Evolutionary conservation across 2,888 invertebrate genomes (phyloP).

Genomic region (Hydrotaea diabolus): DNA sequence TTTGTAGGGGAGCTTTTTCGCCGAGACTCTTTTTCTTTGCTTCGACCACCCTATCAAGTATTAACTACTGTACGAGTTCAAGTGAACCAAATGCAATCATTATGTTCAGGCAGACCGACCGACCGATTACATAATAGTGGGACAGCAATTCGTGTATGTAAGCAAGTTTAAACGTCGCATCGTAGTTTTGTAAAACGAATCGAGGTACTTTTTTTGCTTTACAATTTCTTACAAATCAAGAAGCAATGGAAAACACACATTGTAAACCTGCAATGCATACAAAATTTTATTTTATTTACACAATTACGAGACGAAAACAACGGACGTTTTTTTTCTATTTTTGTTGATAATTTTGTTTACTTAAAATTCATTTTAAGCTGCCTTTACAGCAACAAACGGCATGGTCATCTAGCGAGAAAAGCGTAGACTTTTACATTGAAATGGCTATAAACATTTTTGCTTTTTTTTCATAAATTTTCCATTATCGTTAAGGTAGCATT

Average conservation of each 20-base stretch:
- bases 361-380: conserved; percentile 18
- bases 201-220: conserved; percentile 46
- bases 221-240: conserved; percentile 18
- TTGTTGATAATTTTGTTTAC: conserved; percentile 18
- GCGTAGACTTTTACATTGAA: background rate
- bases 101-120: too few relatives aligned
- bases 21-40: background rate
- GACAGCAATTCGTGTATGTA: conserved; percentile 1
- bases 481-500: background rate
- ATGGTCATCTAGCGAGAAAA: background rate
- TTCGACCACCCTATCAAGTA: background rate
- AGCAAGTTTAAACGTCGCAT: background rate
- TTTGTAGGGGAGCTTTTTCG: conserved; percentile 22
- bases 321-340: background rate
- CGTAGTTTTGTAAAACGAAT: conserved; percentile 49
- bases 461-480: background rate
- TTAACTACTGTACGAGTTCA: background rate
- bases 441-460: background rate
- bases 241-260: background rate
- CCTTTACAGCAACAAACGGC: conserved; percentile 16
- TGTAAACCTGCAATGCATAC: conserved; percentile 59
- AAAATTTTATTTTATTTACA: conserved; percentile 46
- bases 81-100: background rate
- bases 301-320: background rate
- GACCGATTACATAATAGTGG: conserved; percentile 32